Conservation (phyloP, 2,113 vertebrate species). For the Murina feae region DNA sequence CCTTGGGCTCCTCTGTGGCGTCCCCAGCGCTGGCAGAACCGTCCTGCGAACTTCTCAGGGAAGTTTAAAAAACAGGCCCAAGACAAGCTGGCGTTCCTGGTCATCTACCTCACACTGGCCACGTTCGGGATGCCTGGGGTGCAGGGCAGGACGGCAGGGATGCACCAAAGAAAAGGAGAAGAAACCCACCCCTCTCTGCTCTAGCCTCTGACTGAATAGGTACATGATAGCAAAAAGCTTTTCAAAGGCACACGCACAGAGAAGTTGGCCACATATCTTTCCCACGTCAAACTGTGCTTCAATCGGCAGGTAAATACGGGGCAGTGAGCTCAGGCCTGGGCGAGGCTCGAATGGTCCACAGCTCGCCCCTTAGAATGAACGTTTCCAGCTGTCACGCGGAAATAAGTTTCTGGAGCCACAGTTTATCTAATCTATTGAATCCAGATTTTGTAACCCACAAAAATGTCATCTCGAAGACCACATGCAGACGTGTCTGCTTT, state of each 20-base stretch:
- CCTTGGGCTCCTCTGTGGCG: not conserved
- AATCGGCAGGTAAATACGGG: not conserved
- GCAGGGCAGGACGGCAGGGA: not conserved
- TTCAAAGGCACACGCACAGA: not conserved
- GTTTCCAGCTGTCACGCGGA: not conserved
- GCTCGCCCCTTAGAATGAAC: not conserved
- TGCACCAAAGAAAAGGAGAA: too few relatives aligned
- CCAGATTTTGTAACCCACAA: conserved; percentile 57
- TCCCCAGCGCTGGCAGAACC: not conserved
- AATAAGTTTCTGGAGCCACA: not conserved
- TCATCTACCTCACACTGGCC: not conserved
- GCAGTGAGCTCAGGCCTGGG: too few relatives aligned
- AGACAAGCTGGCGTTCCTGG: not conserved
- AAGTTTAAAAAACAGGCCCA: not conserved
- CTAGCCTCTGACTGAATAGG: not conserved
- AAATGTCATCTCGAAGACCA: conserved; percentile 41
- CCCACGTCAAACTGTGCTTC: not conserved
- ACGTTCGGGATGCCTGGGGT: not conserved
- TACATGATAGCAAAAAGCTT: not conserved
- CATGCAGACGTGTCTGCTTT: not conserved
- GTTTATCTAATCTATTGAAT: conserved; percentile 46
- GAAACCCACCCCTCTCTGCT: not conserved
- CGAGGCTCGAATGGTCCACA: too few relatives aligned
- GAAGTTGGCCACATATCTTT: not conserved
- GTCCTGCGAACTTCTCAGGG: not conserved